phyloP scores from a whole-genome alignment of 2,797 vertebrate genomes.

The Peromyscus attwateri region DNA sequence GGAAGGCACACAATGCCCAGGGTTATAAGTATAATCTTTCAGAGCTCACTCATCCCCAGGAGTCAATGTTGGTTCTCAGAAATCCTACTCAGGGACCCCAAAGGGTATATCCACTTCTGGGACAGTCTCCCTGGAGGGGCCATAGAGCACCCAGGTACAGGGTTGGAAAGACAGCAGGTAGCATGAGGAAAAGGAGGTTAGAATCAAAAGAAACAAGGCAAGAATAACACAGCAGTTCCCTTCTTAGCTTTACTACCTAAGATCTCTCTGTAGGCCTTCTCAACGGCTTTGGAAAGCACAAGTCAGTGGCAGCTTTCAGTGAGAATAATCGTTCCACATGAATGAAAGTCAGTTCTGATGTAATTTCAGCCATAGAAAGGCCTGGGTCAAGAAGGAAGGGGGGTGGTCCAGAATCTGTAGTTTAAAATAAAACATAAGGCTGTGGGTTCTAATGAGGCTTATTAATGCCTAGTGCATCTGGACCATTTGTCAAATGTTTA shows the following conservation, averaged over 20 bases:
- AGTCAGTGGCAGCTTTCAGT: not conserved
- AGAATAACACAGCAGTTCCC: not conserved
- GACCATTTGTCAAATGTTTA: conserved; percentile 67
- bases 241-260: not conserved
- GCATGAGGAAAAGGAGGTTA: not conserved
- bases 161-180: not conserved
- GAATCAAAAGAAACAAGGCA: conserved; percentile 17
- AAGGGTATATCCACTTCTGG: not conserved
- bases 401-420: not conserved
- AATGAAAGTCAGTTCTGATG: conserved; percentile 58
- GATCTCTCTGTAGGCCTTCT: conserved; percentile 6
- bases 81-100: conserved; percentile 1
- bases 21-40: conserved; percentile 14
- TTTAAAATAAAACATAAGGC: conserved; percentile 54
- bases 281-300: conserved; percentile 62
- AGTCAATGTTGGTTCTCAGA: conserved; percentile 2
- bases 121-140: not conserved
- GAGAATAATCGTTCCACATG: conserved; percentile 50
- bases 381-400: conserved; percentile 17
- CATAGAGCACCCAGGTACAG: not conserved
- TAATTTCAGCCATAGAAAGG: conserved; percentile 18
- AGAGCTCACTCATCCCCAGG: not conserved
- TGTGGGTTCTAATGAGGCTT: conserved; percentile 30
- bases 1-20: not conserved
- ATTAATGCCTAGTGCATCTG: conserved; percentile 58